Percentiles rank a stretch among this genome's conserved stretches.
phyloP scores from a whole-genome alignment of 1,140 invertebrate genomes.

The Philotrypesis tridentata region DNA sequence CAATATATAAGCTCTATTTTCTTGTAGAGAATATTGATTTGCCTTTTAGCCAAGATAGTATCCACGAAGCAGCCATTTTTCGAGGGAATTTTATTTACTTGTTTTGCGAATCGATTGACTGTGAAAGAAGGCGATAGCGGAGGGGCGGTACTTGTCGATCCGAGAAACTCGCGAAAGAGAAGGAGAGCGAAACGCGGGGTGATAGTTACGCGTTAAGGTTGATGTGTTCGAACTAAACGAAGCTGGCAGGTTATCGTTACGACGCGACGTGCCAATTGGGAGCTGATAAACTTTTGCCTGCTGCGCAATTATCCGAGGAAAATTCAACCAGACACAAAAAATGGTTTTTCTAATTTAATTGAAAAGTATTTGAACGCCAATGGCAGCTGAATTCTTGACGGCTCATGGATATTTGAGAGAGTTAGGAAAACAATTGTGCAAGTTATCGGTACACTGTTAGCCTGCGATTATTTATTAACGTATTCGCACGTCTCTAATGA shows the following conservation, averaged over 20 bases:
- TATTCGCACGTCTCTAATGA: no score
- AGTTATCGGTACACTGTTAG: no score
- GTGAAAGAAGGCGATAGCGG: background rate
- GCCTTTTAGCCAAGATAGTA: no score
- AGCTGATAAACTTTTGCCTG: background rate
- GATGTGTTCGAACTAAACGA: background rate
- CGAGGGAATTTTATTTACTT: constrained; percentile 68
- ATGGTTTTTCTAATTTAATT: background rate
- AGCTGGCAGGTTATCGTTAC: background rate
- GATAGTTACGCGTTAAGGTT: constrained; percentile 4
- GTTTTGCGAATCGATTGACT: constrained; percentile 66
- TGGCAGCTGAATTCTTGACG: no score
- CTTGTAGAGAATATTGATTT: no score
- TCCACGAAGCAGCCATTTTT: no score
- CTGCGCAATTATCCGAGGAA: background rate
- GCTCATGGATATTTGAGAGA: no score
- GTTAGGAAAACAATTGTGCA: no score
- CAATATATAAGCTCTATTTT: no score
- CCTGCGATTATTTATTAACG: no score
- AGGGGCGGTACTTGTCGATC: constrained; percentile 14
- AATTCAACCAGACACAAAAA: background rate
- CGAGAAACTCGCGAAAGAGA: background rate
- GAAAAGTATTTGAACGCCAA: background rate
- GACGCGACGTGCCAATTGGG: background rate
- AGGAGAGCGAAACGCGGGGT: background rate